Base-by-base conservation (phyloP, 2,797 vertebrate genomes). In the Delichon dasypus region DNA sequence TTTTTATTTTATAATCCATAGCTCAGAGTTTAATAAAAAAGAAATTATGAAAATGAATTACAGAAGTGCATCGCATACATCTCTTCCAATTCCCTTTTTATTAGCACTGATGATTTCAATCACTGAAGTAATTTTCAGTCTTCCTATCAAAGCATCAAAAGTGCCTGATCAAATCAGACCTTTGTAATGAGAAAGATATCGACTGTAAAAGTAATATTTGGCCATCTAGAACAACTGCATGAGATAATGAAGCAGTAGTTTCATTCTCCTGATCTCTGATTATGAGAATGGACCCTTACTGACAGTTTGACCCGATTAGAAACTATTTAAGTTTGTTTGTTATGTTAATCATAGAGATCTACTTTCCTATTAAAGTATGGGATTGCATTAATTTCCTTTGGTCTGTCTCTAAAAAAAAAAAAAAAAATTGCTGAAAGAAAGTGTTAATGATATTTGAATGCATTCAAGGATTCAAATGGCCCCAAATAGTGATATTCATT, bases 21-120 rank as follows among this genome's bases (percentile, higher is more conserved):
- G 44, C 38, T 72, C 17, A 26, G 16, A 44, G 32, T 57, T 74
- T 66, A 73, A 66, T 72, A 55, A 15, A 22, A 53, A 42, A 36
- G 38, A 85, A 36, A 19, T 12, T 3, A 27, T 45, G 40, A 78
- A 80, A 78, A 50, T 40, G 1, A 65, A 42, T 51, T 76, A 17
- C 48, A 70, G 10, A 58, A 42, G 17, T 74, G 10, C 72, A 55
- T 82, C 70, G 45, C 54, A 32, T 68, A n/a, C 2, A 6, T 67
- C 40, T 76, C 60, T 84, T 95, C 72, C 89, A 85, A 22, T 67
- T 93, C 47, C 79, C 42, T 79, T 87, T 91, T 84, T 88, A 87
- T 89, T 79, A 94, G 65, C 25, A 47, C 81, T 71, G 53, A 58
- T 62, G 5, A 72, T 78, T 74, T 84, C 32, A 78, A 3, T 81